Conservation (phyloP, 2,888 invertebrate species). For the Andrena fulva region DNA sequence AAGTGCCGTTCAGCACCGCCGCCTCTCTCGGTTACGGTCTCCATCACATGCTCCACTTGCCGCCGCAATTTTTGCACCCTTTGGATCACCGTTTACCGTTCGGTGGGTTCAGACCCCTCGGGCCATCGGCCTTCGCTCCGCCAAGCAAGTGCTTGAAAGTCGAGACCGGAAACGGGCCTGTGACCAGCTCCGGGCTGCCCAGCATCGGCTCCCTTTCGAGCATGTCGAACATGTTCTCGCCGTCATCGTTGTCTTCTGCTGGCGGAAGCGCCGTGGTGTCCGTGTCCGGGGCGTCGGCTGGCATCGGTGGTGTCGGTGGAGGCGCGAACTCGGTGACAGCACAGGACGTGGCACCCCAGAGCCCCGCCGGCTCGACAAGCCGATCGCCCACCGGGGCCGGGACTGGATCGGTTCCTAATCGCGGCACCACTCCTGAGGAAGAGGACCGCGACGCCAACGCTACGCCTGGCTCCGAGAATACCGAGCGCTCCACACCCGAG, state of each 20-base stretch:
- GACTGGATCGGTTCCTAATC: conserved; percentile 74
- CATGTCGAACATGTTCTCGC: conserved; percentile 84
- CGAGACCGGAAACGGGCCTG: conserved; percentile 77
- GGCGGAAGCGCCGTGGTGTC: conserved; percentile 73
- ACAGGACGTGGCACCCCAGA: conserved; percentile 80
- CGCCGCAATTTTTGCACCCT: conserved; percentile 90
- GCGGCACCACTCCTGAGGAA: conserved; percentile 81
- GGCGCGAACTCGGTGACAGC: conserved; percentile 39
- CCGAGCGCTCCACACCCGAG: conserved; percentile 85
- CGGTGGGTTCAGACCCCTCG: conserved; percentile 87
- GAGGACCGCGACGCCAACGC: conserved; percentile 84
- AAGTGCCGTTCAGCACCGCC: conserved; percentile 88
- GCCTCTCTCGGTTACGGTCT: conserved; percentile 87
- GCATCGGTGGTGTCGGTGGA: conserved; percentile 53
- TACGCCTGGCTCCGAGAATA: conserved; percentile 85
- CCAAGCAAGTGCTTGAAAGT: conserved; percentile 87
- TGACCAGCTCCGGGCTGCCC: conserved; percentile 79
- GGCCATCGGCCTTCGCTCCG: conserved; percentile 90
- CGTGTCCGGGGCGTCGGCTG: conserved; percentile 61
- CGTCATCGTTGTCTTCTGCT: conserved; percentile 78
- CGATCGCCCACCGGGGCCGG: conserved; percentile 79
- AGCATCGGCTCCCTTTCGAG: conserved; percentile 82
- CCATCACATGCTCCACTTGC: conserved; percentile 90
- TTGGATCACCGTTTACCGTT: conserved; percentile 88
- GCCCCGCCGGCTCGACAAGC: conserved; percentile 83